A percentile compares a stretch with the other conserved stretches of the same genome.
These are phyloP conservation scores for Caranx ignobilis DNA, from an alignment of 2,113 vertebrate species.

Conservation along the genomic window DNA sequence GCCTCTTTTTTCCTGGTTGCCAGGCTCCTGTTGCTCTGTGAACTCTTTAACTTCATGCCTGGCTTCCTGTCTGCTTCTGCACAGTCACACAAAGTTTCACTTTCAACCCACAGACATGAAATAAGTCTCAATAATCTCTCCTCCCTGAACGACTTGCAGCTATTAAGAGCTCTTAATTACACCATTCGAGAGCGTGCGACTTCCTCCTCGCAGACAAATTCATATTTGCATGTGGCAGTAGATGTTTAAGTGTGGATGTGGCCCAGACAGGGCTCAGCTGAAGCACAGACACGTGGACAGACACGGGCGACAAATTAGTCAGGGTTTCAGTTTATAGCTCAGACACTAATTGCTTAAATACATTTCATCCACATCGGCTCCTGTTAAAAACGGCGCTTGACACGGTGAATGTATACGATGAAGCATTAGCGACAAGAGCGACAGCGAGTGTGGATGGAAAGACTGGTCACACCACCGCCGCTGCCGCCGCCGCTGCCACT, in stretches of 20 bases:
- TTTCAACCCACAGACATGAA: constrained; percentile 44
- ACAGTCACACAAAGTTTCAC: constrained; percentile 67
- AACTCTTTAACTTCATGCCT: constrained; percentile 77
- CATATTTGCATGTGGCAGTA: constrained; percentile 30
- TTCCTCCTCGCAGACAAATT: constrained; percentile 25
- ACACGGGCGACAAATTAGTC: constrained; percentile 25
- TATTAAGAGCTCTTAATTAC: constrained; percentile 41
- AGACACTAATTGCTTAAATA: constrained; percentile 31
- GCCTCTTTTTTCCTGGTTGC: constrained; percentile 66
- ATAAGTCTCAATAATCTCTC: constrained; percentile 22
- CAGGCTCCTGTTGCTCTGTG: constrained; percentile 76
- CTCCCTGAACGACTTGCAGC: constrained; percentile 20
- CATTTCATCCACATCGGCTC: background rate
- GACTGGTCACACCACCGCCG: constrained; percentile 9
- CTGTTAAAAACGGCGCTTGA: constrained; percentile 16
- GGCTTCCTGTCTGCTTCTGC: constrained; percentile 76
- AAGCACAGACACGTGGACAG: constrained; percentile 1
- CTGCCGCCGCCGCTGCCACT: too few relatives aligned
- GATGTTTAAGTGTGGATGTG: background rate
- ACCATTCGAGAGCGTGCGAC: constrained; percentile 1
- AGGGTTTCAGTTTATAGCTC: constrained; percentile 29
- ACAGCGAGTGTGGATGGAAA: constrained; percentile 37
- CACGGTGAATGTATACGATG: background rate
- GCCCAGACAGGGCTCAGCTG: background rate
- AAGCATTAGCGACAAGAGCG: constrained; percentile 16